Conservation (phyloP, 2,888 invertebrate species). For the Troilus luridus region DNA sequence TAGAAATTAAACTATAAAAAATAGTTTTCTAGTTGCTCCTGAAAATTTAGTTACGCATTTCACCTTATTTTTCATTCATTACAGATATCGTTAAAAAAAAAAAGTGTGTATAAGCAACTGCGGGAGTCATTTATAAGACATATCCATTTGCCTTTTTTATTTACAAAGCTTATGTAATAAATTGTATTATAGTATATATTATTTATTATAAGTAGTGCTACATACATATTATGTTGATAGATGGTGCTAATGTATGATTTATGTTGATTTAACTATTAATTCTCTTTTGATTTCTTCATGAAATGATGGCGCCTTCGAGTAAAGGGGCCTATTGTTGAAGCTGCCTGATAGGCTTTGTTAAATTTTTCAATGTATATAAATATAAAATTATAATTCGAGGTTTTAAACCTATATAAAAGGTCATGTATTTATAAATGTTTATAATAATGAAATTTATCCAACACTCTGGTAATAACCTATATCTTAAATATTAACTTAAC, state of each 20-base stretch:
- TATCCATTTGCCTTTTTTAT: slow-evolving; percentile 13
- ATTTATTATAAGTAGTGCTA: slow-evolving; percentile 21
- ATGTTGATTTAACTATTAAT: slow-evolving; percentile 25
- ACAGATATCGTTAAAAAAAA: neutral
- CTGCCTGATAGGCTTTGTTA: slow-evolving; percentile 19
- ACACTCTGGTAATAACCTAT: neutral
- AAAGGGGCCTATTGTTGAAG: neutral
- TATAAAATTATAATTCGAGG: slow-evolving; percentile 24
- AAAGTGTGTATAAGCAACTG: slow-evolving; percentile 2
- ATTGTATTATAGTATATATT: slow-evolving; percentile 25
- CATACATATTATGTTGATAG: slow-evolving; percentile 37
- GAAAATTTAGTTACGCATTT: neutral
- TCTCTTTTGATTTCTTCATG: neutral
- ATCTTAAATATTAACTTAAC: neutral
- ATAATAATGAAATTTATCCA: slow-evolving; percentile 6
- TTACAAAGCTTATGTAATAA: slow-evolving; percentile 15
- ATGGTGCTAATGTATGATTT: slow-evolving; percentile 52
- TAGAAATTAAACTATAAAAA: neutral
- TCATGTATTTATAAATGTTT: slow-evolving; percentile 54
- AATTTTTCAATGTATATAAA: slow-evolving; percentile 48
- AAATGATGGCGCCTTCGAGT: neutral
- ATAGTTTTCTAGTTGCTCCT: neutral
- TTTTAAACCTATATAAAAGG: slow-evolving; percentile 43
- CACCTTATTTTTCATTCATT: neutral
- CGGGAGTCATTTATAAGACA: neutral